Evolutionary conservation across 1,140 invertebrate species (phyloP), one percentile per base, ranked within the genome.

Genomic region (Drosophila malerkotliana): DNA sequence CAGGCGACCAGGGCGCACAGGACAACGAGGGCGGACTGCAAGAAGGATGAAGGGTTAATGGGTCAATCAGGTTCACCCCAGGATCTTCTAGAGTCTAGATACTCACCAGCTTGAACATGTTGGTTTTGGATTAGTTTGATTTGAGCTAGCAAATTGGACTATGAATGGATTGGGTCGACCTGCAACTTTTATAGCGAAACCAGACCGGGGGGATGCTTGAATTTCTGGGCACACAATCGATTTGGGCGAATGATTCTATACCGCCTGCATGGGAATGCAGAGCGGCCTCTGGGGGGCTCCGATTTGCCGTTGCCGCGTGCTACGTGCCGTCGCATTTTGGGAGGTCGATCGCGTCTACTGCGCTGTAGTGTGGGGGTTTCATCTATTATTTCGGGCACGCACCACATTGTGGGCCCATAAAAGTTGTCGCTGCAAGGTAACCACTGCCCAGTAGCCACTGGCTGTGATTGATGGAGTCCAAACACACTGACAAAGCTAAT

Each of bases 101-200:
- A 37, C 54, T 41, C 57, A 92, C 91, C 87, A 83, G 80, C 82
- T 92, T 91, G 79, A 90, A 92, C 91, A 92, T 92, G 59, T 81
- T 91, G 78, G 34, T 10, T 48, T 48, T 34, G 26, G 24, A 53
- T 77, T 47, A 54, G 58, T 67, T 57, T 61, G 51, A 47, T 58
- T 78, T 68, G 66, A 78, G 83, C 79, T 82, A 67, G 39, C 84
- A 62, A 76, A 60, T 67, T 77, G 57, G 75, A 87, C 83, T 87
- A 87, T 68, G 67, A 39, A 5, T 44, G 39, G 14, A 14, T 34
- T 6, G 12, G 45, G 10, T 21, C 14, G 32, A 68, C 44, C 8
- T 73, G 76, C 77, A 87, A 45, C 58, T 88, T 87, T 88, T 88
- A 88, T 88, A 88, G 54, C 30, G 8, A 37, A 5, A 15, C 45